Evolutionary conservation across 2,113 vertebrate species (phyloP).

Genomic region (Nothocercus julius): DNA sequence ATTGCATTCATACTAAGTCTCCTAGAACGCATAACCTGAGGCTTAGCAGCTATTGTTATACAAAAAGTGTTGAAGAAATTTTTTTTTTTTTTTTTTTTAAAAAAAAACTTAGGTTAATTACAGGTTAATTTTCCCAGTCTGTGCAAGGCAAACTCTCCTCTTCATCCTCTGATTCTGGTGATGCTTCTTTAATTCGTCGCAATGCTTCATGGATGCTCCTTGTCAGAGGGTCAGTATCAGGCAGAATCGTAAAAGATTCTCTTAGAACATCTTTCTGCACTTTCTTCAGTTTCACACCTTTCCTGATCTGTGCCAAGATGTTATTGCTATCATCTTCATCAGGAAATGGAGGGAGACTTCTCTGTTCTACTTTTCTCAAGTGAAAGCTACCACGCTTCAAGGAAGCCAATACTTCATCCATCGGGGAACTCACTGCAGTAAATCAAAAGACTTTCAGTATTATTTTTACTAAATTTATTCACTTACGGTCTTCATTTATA

Average conservation of each 20-base stretch:
- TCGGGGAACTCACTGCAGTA: constrained; percentile 91
- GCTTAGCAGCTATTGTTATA: neutral
- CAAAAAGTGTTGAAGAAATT: neutral
- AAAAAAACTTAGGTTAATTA: constrained; percentile 60
- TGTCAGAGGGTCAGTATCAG: constrained; percentile 91
- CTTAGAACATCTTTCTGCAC: constrained; percentile 89
- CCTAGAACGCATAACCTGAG: neutral
- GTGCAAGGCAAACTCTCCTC: constrained; percentile 91
- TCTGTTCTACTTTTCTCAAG: constrained; percentile 94
- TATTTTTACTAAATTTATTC: neutral
- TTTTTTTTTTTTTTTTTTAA: neutral
- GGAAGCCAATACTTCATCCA: constrained; percentile 98
- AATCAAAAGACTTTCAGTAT: constrained; percentile 49
- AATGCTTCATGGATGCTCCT: constrained; percentile 98
- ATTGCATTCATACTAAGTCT: neutral
- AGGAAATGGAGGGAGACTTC: constrained; percentile 90
- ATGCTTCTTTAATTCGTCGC: constrained; percentile 96
- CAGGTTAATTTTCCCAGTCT: constrained; percentile 94
- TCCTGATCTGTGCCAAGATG: constrained; percentile 97
- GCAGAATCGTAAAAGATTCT: constrained; percentile 81
- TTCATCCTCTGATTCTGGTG: constrained; percentile 95
- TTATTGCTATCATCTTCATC: constrained; percentile 94
- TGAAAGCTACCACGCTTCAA: constrained; percentile 97
- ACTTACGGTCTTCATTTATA: neutral
- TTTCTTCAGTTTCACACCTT: constrained; percentile 95